Base-by-base conservation (phyloP, 2,888 invertebrate genomes). In the Globia sparganii region DNA sequence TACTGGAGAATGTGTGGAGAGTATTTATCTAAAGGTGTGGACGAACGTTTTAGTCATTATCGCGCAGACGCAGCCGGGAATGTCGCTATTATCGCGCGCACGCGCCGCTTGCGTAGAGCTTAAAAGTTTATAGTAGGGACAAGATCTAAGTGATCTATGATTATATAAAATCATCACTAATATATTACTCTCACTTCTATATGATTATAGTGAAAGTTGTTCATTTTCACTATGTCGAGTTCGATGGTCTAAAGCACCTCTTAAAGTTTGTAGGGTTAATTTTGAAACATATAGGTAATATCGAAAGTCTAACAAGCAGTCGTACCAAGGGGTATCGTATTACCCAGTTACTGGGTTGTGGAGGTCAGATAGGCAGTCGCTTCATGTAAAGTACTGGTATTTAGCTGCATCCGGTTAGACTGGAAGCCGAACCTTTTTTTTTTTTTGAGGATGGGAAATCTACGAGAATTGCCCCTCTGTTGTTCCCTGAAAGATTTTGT, bases 11-110 rank as follows among this genome's bases (percentile, higher is more conserved):
- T 84, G 79, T 81, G 79, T 83, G 64, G 86, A 86, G 83, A 88
- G 86, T 58, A 87, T 91, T 94, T 94, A 94, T 94, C 93, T 92
- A 84, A 87, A 91, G 90, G 90, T 91, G 92, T 89, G 90, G 91
- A 88, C 85, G 86, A 89, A 93, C 92, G 93, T 94, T 95, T 95
- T 94, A 95, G 93, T 87, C 82, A 89, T 94, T 95, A 95, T 95
- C 95, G 83, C 70, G 64, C 73, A 81, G 86, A 69, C 84, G 80
- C 75, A 75, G 70, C 72, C 81, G 89, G 88, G 92, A 93, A 91
- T 93, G 93, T 89, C 90, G 90, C 86, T 88, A 90, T 92, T 93
- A 94, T 94, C 88, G 78, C 86, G 93, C 91, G 95, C 92, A 95
- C 95, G 95, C 94, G 95, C 92, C 93, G 43, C 46, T 21, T 25